Conservation (phyloP, 1,140 invertebrate species). For the Bombus picipes region DNA sequence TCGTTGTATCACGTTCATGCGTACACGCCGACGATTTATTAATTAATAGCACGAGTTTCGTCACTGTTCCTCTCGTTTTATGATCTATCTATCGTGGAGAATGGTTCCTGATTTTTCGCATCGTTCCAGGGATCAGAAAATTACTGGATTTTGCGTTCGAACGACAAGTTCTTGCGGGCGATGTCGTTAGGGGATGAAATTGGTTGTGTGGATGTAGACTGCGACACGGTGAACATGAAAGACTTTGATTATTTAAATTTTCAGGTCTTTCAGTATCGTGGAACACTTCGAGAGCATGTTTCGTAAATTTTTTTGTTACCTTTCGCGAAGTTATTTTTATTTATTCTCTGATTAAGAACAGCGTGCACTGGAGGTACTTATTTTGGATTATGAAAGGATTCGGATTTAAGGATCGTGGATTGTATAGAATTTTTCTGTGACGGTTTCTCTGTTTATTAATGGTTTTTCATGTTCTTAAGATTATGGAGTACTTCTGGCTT, state of each 20-base stretch:
- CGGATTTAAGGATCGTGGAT: not conserved
- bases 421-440: not conserved
- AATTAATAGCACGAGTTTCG: not conserved
- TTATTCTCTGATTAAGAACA: not conserved
- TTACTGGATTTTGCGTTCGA: not conserved
- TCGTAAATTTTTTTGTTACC: not conserved
- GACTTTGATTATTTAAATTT: not conserved
- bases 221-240: not conserved
- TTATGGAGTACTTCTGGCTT: not conserved
- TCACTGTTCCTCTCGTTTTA: constrained; percentile 1
- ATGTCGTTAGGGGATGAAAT: not conserved
- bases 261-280: not conserved
- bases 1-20: not conserved
- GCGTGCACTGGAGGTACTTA: not conserved
- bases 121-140: not conserved
- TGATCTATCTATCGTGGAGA: not conserved
- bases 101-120: not conserved
- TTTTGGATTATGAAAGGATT: not conserved
- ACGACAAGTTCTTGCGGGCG: not conserved
- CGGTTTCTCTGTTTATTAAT: not conserved
- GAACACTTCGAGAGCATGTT: not conserved
- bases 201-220: not conserved
- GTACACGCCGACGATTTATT: not conserved
- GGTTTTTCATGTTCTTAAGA: not conserved
- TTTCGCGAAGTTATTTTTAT: not conserved